Evolutionary conservation across 2,888 invertebrate species (phyloP), one percentile per base, ranked within the genome.

Genomic region (Rapana venosa): DNA sequence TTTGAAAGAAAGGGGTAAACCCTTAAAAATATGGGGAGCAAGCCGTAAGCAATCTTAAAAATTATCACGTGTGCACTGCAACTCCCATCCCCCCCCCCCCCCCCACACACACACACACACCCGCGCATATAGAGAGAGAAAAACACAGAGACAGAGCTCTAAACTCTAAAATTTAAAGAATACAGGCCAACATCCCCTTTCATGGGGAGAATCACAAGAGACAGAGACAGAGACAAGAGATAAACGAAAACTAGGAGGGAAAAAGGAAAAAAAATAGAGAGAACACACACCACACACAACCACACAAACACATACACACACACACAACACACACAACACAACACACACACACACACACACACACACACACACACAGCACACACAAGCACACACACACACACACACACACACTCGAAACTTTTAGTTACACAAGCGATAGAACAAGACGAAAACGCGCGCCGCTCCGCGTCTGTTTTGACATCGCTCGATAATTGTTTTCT

Each of bases 321-420:
- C 66, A 61, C 66, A 66, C 66, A 66, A 66, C 66, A 66, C 66
- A 66, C 66, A 66, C 66, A 66, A 15, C 74, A 26, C 26, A 26
- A n/a, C 74, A n/a, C 74, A 74, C 6, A 74, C 74, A 74, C 74
- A n/a, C 74, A 74, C 74, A n/a, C 74, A n/a, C 74, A 61, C 61
- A 61, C 61, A 74, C 74, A n/a, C 74, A 74, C 74, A n/a, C 11
- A 74, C 74, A n/a, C 74, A 74, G n/a, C n/a, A n/a, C n/a, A 70
- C 70, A 11, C 70, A 70, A 20, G 22, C 70, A 74, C 61, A 61
- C 61, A 13, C 61, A 26, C 70, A n/a, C 70, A 74, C 70, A n/a
- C 70, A 74, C 70, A n/a, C 70, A 74, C 70, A n/a, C 30, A 74
- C 74, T 20, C 61, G 15, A 61, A 61, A 13, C 20, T 4, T 22